Evolutionary conservation across 2,888 invertebrate species (phyloP), one percentile per base, ranked within the genome.

Genomic region (Chrysomela aeneicollis): DNA sequence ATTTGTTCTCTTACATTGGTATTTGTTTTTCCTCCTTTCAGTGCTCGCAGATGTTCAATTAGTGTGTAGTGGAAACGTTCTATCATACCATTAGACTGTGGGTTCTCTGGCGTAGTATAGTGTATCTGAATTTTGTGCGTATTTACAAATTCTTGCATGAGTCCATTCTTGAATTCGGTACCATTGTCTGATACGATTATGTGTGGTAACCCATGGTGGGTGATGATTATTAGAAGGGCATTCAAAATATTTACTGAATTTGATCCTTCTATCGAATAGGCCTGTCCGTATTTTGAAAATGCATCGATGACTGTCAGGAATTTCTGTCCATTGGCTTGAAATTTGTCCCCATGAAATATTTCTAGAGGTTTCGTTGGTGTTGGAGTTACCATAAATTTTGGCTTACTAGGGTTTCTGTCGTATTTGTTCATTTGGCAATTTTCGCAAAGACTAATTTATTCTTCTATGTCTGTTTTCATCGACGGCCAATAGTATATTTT

Each of bases 101-200:
- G 70, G 17, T 66, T 61, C 1, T 54, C n/a, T 46, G 62, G 51
- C 5, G 59, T 58, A 26, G 53, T 63, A 18, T 58, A 64, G 42
- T 70, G 64, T 10, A 63, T 46, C 12, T 57, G 6, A 8, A 69
- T 69, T 57, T 69, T 69, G 17, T 69, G 61, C 35, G 60, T 26
- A 46, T 37, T 50, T 5, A 53, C 17, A 49, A 69, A 63, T 30
- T 66, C 64, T 58, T 61, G 21, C 10, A 66, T 47, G 10, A 53
- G 19, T 5, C 46, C 17, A 19, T 62, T 65, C 61, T 65, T 47
- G 30, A 67, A 57, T 55, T 64, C 50, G 19, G 61, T 61, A 1
- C 59, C 66, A 18, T 58, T 60, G 42, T 67, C 66, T 10, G 58
- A 52, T 10, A 62, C 37, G 6, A 68, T 55, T 30, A 54, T 47